phyloP scores from a whole-genome alignment of 2,113 vertebrate species.

The Lepus timidus region DNA sequence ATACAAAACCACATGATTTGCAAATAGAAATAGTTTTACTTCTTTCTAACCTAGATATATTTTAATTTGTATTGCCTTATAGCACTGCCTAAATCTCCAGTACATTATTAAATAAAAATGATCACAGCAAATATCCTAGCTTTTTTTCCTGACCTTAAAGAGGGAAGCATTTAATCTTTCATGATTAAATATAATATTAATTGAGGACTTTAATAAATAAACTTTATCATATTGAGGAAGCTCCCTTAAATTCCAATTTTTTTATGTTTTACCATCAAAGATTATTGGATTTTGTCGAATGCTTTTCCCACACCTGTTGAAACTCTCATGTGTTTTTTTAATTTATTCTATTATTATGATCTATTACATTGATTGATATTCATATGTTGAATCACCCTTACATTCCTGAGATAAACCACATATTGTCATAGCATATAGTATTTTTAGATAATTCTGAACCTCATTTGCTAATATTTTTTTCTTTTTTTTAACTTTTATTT shows the following conservation, averaged over 20 bases:
- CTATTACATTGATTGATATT: too few species aligned
- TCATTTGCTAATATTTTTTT: not conserved
- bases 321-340: not conserved
- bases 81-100: not conserved
- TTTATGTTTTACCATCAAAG: too few species aligned
- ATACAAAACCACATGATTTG: not conserved
- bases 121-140: not conserved
- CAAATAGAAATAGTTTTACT: not conserved
- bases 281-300: too few species aligned
- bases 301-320: not conserved
- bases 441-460: not conserved
- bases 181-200: too few species aligned
- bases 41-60: not conserved
- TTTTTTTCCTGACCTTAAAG: not conserved
- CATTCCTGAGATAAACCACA: not conserved
- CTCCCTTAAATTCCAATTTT: too few species aligned
- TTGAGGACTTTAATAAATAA: not conserved
- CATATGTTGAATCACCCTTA: too few species aligned
- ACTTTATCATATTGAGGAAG: not conserved
- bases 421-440: not conserved
- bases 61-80: not conserved
- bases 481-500: too few species aligned
- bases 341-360: not conserved
- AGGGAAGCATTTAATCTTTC: not conserved
- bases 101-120: not conserved